Base-by-base conservation (phyloP, 1,140 invertebrate species). In the Diorhabda sublineata region DNA sequence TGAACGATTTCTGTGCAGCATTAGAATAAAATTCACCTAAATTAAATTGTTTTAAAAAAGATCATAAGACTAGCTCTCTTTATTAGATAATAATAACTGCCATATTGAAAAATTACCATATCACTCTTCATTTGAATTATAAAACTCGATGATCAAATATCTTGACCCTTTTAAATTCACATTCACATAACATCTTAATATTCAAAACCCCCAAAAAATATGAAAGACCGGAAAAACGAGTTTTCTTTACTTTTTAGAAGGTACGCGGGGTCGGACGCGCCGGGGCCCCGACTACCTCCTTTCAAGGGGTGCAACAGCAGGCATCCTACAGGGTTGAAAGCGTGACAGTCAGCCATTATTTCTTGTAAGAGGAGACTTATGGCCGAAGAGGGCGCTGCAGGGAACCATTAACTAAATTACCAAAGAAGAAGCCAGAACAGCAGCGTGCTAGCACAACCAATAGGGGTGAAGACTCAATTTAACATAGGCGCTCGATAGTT, bases 381-480 rank as follows among this genome's bases (percentile, higher is more conserved):
- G 74, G 75, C 72, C 69, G 73, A 74, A 73, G 73, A 74, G 73
- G 71, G 76, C 75, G 76, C 79, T 74, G 75, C 78, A 69, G 78
- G 77, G 77, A 74, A 74, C 78, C 78, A 80, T 80, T 80, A 80
- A 80, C 73, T 79, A 80, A 80, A 80, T 80, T 80, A 80, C 76
- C 58, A 71, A 74, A 74, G 77, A 77, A 75, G 76, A 74, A 71
- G 76, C 71, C 69, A 69, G 69, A 73, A 9, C 47, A 8, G 65
- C 44, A 61, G 67, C 61, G 58, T n/a, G 47, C 47, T 52, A n/a
- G 60, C 74, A 26, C 26, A 71, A 73, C 77, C 77, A 79, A 79
- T 78, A 75, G 77, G 77, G 76, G 74, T 71, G 73, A 72, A 4
- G 73, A 68, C 68, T 74, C 73, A 77, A 78, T 79, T 79, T 76